Conservation (phyloP, 2,797 vertebrate species). For the Monodelphis domestica region DNA sequence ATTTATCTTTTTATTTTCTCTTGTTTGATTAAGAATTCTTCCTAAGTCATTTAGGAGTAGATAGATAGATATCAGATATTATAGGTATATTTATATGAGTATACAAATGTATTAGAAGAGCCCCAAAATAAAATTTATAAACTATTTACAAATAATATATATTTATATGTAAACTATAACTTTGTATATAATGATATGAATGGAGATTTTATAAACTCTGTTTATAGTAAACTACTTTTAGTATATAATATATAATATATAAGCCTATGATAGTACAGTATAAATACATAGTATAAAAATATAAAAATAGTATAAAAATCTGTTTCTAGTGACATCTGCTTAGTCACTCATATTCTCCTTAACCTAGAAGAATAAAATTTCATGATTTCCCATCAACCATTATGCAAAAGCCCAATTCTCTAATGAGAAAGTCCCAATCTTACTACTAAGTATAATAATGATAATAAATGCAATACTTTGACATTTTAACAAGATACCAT, state of each 20-base stretch:
- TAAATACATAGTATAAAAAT: too few relatives aligned
- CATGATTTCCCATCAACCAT: not conserved
- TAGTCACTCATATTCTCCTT: not conserved
- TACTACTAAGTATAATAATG: not conserved
- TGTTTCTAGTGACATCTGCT: not conserved
- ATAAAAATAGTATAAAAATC: too few relatives aligned
- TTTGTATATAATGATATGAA: not conserved
- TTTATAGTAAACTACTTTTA: not conserved
- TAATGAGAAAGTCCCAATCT: not conserved
- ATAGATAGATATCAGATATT: not conserved
- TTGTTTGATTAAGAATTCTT: not conserved
- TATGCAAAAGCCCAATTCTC: not conserved
- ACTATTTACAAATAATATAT: not conserved
- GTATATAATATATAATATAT: not conserved
- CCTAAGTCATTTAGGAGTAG: not conserved
- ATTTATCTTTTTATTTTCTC: too few relatives aligned
- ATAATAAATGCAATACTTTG: not conserved
- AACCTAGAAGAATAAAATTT: not conserved
- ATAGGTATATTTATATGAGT: not conserved
- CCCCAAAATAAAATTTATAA: not conserved
- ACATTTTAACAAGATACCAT: conserved; percentile 27
- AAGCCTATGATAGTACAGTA: not conserved
- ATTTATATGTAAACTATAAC: not conserved
- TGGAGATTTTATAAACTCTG: too few relatives aligned
- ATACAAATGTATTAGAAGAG: not conserved